A percentile compares a stretch with the other conserved stretches of the same genome.
phyloP scores from a whole-genome alignment of 2,113 vertebrate species.

The Aphyosemion australe region DNA sequence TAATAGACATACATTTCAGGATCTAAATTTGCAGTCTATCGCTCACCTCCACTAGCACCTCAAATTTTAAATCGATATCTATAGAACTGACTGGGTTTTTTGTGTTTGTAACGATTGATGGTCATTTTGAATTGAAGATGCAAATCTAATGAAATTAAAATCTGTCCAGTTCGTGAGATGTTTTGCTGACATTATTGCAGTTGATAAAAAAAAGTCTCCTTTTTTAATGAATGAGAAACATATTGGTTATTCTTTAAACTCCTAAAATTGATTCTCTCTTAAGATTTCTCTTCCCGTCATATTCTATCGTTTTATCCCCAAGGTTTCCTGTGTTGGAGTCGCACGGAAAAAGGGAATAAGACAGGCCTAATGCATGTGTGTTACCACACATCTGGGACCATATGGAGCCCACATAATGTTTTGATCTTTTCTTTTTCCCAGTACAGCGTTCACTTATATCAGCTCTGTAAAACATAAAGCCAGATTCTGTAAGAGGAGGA shows the following conservation, averaged over 20 bases:
- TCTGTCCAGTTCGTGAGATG: too few relatives aligned
- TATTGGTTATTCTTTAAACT: constrained; percentile 31
- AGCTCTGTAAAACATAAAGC: constrained; percentile 9
- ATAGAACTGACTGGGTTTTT: background rate
- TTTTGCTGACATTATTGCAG: too few relatives aligned
- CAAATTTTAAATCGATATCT: too few relatives aligned
- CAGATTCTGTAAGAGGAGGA: background rate
- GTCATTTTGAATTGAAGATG: background rate
- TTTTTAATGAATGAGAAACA: background rate
- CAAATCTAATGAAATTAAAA: background rate
- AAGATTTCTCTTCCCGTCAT: too few relatives aligned
- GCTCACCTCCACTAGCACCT: too few relatives aligned
- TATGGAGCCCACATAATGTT: constrained; percentile 57
- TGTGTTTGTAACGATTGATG: background rate
- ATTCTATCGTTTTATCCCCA: background rate
- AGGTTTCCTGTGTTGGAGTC: too few relatives aligned
- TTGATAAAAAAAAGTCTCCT: too few relatives aligned
- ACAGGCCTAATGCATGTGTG: constrained; percentile 22
- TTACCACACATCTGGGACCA: too few relatives aligned
- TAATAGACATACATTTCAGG: too few relatives aligned
- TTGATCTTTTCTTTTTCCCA: constrained; percentile 23
- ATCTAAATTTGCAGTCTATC: too few relatives aligned
- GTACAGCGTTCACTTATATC: constrained; percentile 21
- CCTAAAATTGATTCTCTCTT: constrained; percentile 23
- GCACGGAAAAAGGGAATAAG: too few relatives aligned